Evolutionary conservation across 2,797 vertebrate species (phyloP), one percentile per base, ranked within the genome.

Genomic region (Argyrosomus regius): DNA sequence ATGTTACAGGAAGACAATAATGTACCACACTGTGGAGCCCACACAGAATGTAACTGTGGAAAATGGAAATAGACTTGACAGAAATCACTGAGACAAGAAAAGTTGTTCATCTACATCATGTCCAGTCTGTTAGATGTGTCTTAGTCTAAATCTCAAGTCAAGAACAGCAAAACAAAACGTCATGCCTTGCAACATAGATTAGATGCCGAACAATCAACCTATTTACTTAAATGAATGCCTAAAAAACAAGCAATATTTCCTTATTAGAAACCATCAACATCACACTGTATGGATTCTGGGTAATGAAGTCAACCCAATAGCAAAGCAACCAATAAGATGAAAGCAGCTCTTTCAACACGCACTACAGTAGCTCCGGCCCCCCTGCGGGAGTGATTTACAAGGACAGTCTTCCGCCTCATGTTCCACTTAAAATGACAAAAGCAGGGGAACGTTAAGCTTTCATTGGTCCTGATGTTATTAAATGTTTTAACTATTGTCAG

Each of bases 1-100:
- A 89, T 78, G 82, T 53, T 83, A 64, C 65, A 64, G 61, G 78
- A 57, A 70, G 74, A 79, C 58, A 78, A 72, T 80, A 83, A 80
- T 72, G 53, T 18, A 31, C 11, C 56, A 70, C 70, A 71, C 28
- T 61, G 43, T 49, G 68, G 3, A 12, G 79, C 77, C 79, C 67
- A 82, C 82, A 80, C 71, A 83, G 41, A 60, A 45, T 43, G 45
- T 17, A 18, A 77, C 62, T 60, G 69, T 53, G 72, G 35, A 5
- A 35, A 69, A 72, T 79, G 63, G 56, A 78, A 80, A 78, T 8
- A 12, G 48, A 16, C 26, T 71, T 62, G 20, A 69, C 41, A 69
- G 60, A 53, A 58, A 46, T 50, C 22, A 72, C 18, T 41, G 53
- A 11, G 13, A 16, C 1, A 6, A 50, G 24, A 67, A 24, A 59